Conservation (phyloP, 2,888 invertebrate genomes). For the Eupithecia abbreviata region DNA sequence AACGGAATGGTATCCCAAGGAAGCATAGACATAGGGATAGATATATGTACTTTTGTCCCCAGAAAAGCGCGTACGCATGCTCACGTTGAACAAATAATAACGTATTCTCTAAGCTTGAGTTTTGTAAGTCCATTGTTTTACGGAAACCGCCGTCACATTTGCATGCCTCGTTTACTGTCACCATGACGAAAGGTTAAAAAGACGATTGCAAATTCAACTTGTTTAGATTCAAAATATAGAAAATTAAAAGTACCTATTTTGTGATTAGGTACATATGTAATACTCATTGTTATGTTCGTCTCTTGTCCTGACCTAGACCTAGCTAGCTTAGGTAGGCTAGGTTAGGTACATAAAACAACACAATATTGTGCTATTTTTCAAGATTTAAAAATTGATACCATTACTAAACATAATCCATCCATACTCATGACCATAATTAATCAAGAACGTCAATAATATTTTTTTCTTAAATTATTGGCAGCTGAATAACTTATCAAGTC, state of each 20-base stretch:
- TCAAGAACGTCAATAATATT: background rate
- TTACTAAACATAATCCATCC: background rate
- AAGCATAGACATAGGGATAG: too few species aligned
- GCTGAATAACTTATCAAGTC: background rate
- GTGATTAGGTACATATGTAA: background rate
- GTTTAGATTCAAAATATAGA: background rate
- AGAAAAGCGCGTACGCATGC: too few species aligned
- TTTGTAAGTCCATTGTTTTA: conserved; percentile 40
- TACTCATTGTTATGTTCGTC: background rate
- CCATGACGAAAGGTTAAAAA: conserved; percentile 12
- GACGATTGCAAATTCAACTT: background rate
- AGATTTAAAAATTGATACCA: background rate
- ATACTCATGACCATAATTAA: background rate
- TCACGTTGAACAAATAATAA: conserved; percentile 38
- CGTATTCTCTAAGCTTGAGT: conserved; percentile 37
- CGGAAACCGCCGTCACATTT: conserved; percentile 24
- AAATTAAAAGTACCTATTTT: background rate
- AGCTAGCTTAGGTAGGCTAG: too few species aligned
- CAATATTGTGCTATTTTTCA: background rate
- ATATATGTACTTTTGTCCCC: too few species aligned
- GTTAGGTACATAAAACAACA: too few species aligned
- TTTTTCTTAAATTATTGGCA: background rate
- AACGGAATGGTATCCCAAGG: too few species aligned
- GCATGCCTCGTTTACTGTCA: conserved; percentile 21
- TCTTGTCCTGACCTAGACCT: background rate